Conservation (phyloP, 2,113 vertebrate species). For the Phalacrocorax brasilianus region DNA sequence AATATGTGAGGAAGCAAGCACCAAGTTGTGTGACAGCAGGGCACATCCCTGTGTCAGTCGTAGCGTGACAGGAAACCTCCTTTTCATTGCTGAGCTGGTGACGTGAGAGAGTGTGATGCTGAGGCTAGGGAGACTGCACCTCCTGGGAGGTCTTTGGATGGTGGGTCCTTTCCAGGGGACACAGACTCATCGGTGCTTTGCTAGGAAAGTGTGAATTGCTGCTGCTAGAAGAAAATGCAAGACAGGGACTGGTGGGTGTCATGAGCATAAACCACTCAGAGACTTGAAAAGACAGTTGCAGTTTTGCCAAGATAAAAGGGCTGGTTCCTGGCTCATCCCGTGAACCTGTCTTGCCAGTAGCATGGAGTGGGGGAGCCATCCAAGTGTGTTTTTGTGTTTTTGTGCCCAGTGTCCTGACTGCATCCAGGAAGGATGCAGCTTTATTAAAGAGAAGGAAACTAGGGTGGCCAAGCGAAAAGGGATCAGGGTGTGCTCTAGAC, state of each 20-base stretch:
- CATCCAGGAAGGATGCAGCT: neutral
- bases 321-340: neutral
- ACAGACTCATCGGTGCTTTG: neutral
- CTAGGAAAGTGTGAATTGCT: neutral
- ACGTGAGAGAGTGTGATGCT: neutral
- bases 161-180: neutral
- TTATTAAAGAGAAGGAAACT: neutral
- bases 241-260: neutral
- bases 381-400: neutral
- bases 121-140: neutral
- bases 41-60: no score
- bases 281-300: neutral
- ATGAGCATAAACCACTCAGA: neutral
- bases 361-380: neutral
- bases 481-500: neutral
- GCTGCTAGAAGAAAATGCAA: conserved; percentile 15
- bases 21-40: no score
- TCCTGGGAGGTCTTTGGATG: neutral
- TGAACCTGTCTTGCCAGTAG: neutral
- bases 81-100: neutral
- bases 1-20: no score
- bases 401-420: neutral
- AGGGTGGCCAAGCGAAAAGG: neutral
- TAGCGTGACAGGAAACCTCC: neutral
- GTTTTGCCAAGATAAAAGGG: neutral